Base-by-base conservation (phyloP, 2,797 vertebrate species). In the Sebastes iracundus region DNA sequence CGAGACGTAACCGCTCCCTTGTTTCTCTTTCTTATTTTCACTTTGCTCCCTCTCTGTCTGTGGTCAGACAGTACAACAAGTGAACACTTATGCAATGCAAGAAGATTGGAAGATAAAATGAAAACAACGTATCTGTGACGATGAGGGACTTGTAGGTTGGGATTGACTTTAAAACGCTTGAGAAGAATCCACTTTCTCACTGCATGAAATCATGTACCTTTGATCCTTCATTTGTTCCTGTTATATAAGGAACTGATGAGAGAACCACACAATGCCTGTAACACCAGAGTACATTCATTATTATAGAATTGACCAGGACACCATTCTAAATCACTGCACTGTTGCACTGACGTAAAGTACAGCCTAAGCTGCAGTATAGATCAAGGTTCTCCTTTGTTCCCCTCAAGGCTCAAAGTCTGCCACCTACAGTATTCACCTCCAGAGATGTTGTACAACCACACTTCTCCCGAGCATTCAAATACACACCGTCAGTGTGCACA, bases 21-120 rank as follows among this genome's bases (percentile, higher is more conserved):
- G 64, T 79, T 85, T 73, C 53, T 46, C 67, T 58, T 66, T 82
- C 62, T 80, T 35, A 64, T 78, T 76, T 82, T 59, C 70, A 64
- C 53, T 72, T 28, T 3, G 32, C 27, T 72, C 14, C 20, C 38
- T 71, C 46, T 62, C 35, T 63, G 20, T 72, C 66, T 38, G 61
- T 32, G 59, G 60, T 75, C 75, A 69, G 52, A 72, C 58, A 22
- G 58, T 56, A 23, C 32, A 58, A 69, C 18, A 22, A 75, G 75
- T 62, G 7, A 61, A 68, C n/a, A 14, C 10, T 53, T 6, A 7
- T 3, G 42, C 23, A 52, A 49, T 30, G 18, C 35, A 61, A 32
- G 22, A 35, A 64, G 23, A 62, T 61, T 72, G 23, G 58, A 72
- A 22, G 13, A 79, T 58, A 27, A 62, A 65, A 73, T 66, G 7